phyloP scores from a whole-genome alignment of 1,140 invertebrate species.

The Trichomalopsis sarcophagae region DNA sequence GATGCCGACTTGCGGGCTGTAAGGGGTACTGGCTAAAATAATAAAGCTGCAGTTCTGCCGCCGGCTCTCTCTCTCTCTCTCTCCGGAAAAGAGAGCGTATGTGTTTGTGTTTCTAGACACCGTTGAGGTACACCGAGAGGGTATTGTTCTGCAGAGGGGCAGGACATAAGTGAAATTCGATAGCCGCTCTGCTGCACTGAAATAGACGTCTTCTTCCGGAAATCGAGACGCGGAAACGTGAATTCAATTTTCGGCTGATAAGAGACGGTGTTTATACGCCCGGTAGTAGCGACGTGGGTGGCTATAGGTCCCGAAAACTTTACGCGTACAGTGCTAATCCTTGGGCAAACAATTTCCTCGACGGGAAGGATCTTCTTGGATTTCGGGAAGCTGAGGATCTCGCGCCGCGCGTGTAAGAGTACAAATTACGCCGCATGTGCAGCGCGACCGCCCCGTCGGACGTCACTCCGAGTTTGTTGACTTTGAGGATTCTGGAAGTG shows the following conservation, averaged over 20 bases:
- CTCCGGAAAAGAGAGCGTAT: constrained; percentile 54
- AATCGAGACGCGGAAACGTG: no score
- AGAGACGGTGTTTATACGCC: not conserved
- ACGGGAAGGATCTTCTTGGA: constrained; percentile 3
- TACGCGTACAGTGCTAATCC: constrained; percentile 9
- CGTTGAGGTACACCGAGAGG: constrained; percentile 47
- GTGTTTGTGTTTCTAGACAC: constrained; percentile 67
- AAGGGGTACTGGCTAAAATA: constrained; percentile 63
- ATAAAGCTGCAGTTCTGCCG: constrained; percentile 61
- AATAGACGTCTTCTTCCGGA: no score
- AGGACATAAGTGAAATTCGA: not conserved
- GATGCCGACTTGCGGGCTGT: not conserved
- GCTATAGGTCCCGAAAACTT: not conserved
- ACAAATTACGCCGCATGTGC: not conserved
- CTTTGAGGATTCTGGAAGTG: not conserved
- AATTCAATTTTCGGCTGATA: no score
- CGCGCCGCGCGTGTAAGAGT: not conserved
- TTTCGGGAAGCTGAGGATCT: not conserved
- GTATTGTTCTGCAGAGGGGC: not conserved
- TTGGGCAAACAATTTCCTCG: constrained; percentile 27
- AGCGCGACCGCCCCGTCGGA: no score
- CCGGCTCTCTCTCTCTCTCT: not conserved
- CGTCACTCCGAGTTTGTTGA: not conserved
- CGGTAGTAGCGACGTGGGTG: not conserved
- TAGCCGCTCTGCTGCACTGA: no score